phyloP scores from a whole-genome alignment of 2,888 invertebrate genomes.

The Ptilodon capucinus region DNA sequence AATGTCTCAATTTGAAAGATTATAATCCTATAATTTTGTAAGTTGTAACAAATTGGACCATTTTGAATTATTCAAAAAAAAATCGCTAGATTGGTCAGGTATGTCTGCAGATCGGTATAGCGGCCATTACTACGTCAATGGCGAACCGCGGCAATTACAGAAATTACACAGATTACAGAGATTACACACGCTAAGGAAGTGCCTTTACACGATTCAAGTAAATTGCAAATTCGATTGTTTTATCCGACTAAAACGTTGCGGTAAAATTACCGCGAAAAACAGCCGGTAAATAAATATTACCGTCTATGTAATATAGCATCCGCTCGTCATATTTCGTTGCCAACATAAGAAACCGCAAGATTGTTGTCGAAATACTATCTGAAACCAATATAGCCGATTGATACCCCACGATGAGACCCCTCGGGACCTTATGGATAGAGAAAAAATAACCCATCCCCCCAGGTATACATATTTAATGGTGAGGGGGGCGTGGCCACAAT shows the following conservation, averaged over 20 bases:
- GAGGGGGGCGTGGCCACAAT: conserved; percentile 66
- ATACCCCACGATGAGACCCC: conserved; percentile 65
- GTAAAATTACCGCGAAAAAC: neutral
- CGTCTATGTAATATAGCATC: neutral
- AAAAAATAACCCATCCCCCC: conserved; percentile 39
- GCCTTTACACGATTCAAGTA: conserved; percentile 7
- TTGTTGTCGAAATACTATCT: conserved; percentile 62
- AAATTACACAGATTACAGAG: conserved; percentile 42
- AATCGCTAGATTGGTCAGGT: conserved; percentile 7
- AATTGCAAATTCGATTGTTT: conserved; percentile 3
- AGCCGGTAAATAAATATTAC: neutral
- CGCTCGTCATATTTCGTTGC: conserved; percentile 25
- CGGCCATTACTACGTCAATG: conserved; percentile 44
- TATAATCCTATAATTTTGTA: neutral
- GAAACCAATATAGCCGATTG: conserved; percentile 67
- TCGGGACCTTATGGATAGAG: conserved; percentile 44
- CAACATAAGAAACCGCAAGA: conserved; percentile 46
- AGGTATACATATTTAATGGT: conserved; percentile 70
- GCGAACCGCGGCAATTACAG: conserved; percentile 25
- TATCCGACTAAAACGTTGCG: neutral
- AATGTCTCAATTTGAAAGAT: too few relatives aligned
- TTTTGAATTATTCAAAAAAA: conserved; percentile 1
- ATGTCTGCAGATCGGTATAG: conserved; percentile 10
- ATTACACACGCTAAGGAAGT: conserved; percentile 24
- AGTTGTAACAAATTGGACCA: neutral